Conservation (phyloP, 2,113 vertebrate genomes). For the Scomber scombrus region DNA sequence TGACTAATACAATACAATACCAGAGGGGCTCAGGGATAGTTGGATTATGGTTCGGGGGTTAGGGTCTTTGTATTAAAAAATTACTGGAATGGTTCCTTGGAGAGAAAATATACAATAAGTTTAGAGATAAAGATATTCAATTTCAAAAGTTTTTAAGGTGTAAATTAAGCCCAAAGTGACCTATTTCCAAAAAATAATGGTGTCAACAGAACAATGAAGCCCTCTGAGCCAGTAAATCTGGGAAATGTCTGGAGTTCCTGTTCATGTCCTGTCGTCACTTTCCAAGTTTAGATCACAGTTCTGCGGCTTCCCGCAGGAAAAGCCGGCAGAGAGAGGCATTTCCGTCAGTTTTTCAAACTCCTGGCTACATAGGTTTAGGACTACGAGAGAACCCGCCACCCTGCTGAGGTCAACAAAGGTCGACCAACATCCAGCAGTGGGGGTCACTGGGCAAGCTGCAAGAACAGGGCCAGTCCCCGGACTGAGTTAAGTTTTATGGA, state of each 20-base stretch:
- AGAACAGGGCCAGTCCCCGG: constrained; percentile 19
- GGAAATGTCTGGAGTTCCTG: constrained; percentile 83
- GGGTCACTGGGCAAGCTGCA: constrained; percentile 32
- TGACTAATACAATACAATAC: constrained; percentile 65
- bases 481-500: constrained; percentile 52
- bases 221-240: constrained; percentile 56
- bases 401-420: constrained; percentile 69
- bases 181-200: constrained; percentile 25
- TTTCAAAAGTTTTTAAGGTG: not conserved
- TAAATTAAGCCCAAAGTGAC: constrained; percentile 4
- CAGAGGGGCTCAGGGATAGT: not conserved
- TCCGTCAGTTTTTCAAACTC: constrained; percentile 76
- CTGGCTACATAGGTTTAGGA: constrained; percentile 32
- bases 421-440: constrained; percentile 31
- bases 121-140: not conserved
- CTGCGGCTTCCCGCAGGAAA: constrained; percentile 82
- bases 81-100: not conserved
- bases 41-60: constrained; percentile 2
- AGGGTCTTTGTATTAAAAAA: not conserved
- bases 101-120: not conserved
- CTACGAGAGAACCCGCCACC: constrained; percentile 38
- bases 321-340: constrained; percentile 75
- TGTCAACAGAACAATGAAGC: constrained; percentile 71
- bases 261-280: constrained; percentile 80
- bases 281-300: constrained; percentile 83